Evolutionary conservation across 2,888 invertebrate genomes (phyloP).

Genomic region (Yponomeuta malinellus): DNA sequence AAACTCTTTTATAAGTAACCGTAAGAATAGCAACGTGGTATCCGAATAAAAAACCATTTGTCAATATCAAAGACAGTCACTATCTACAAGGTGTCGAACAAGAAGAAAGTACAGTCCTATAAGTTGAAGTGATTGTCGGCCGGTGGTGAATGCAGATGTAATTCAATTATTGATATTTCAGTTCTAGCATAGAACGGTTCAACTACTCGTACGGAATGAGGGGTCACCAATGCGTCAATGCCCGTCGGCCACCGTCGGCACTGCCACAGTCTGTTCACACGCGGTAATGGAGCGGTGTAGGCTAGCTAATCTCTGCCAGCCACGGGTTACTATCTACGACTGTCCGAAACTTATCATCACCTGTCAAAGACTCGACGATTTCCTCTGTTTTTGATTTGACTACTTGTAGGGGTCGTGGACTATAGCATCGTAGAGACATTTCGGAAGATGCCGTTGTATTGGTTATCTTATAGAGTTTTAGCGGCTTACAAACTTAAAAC

Average conservation of each 20-base stretch:
- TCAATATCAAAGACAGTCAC: background rate
- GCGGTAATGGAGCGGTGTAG: conserved; percentile 23
- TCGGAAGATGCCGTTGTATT: no score
- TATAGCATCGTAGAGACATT: no score
- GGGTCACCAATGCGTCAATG: background rate
- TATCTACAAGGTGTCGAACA: background rate
- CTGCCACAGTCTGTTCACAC: conserved; percentile 22
- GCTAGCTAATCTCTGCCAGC: conserved; percentile 19
- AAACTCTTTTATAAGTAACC: no score
- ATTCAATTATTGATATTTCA: no score
- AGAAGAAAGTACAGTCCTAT: background rate
- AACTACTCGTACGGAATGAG: background rate
- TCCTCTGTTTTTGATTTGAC: background rate
- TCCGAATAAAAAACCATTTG: background rate
- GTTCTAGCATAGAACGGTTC: no score
- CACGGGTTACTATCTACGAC: conserved; percentile 30
- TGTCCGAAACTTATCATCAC: conserved; percentile 40
- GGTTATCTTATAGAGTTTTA: no score
- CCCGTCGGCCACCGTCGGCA: background rate
- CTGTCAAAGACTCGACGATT: conserved; percentile 27
- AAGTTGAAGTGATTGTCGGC: background rate
- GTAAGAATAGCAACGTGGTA: background rate
- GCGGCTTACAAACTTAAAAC: no score
- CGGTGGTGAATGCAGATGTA: no score
- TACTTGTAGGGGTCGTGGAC: background rate